Conservation (phyloP, 2,797 vertebrate species). For the Sebastes diaconus region DNA sequence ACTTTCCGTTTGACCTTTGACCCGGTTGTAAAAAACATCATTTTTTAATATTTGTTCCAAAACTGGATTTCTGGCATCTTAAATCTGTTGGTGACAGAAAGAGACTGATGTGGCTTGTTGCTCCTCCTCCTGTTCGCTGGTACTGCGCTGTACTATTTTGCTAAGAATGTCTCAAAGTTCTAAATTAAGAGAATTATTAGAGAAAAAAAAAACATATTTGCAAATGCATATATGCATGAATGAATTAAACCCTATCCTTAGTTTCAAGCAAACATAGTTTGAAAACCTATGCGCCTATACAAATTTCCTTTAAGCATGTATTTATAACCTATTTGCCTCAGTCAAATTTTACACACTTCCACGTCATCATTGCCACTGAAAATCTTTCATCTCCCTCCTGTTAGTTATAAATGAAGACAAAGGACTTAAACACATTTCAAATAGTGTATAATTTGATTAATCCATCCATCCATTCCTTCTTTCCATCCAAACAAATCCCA, state of each 20-base stretch:
- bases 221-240: neutral
- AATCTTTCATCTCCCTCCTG: neutral
- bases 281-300: neutral
- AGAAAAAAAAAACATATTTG: neutral
- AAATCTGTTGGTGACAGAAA: neutral
- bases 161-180: neutral
- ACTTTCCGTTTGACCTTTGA: neutral
- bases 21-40: rapidly evolving
- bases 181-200: neutral
- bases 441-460: neutral
- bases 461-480: neutral
- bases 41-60: neutral
- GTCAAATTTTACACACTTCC: neutral
- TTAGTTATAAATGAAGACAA: neutral
- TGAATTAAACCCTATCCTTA: neutral
- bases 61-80: neutral
- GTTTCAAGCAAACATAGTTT: neutral
- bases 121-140: neutral
- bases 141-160: neutral
- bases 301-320: neutral
- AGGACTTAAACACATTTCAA: neutral
- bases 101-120: neutral
- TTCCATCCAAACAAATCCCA: neutral
- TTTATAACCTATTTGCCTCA: neutral
- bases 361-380: neutral